Evolutionary conservation across 2,113 vertebrate genomes (phyloP).

Genomic region (Barbus barbus): DNA sequence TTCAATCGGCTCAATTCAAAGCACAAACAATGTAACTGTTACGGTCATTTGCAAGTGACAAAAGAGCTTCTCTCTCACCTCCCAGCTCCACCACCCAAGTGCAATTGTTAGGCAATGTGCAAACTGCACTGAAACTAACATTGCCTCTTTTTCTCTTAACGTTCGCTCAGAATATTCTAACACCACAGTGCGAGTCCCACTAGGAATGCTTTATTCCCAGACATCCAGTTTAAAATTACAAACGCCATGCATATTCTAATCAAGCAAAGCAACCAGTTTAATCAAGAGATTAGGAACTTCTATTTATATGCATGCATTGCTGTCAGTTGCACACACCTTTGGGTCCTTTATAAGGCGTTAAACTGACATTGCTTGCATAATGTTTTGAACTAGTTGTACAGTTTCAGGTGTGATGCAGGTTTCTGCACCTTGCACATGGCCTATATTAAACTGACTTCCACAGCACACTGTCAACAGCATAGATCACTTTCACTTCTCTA

Average conservation of each 20-base stretch:
- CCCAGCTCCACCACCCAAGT: constrained; percentile 57
- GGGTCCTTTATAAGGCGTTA: not conserved
- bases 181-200: constrained; percentile 4
- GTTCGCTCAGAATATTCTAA: constrained; percentile 37
- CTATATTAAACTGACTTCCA: not conserved
- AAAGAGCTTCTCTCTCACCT: constrained; percentile 60
- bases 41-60: constrained; percentile 68
- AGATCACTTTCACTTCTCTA: constrained; percentile 21
- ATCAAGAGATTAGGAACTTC: constrained; percentile 13
- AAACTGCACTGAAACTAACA: constrained; percentile 50
- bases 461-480: constrained; percentile 8
- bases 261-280: constrained; percentile 3
- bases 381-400: not conserved
- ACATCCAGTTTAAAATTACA: constrained; percentile 9
- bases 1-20: constrained; percentile 51
- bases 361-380: too few relatives aligned
- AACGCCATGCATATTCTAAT: constrained; percentile 31
- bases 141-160: constrained; percentile 37
- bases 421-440: constrained; percentile 10
- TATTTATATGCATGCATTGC: not conserved
- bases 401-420: not conserved
- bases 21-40: constrained; percentile 72
- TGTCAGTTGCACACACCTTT: not conserved
- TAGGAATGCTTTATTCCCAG: constrained; percentile 2
- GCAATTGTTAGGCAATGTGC: constrained; percentile 62